Conservation (phyloP, 1,140 invertebrate genomes). For the Calosoma granatense region DNA sequence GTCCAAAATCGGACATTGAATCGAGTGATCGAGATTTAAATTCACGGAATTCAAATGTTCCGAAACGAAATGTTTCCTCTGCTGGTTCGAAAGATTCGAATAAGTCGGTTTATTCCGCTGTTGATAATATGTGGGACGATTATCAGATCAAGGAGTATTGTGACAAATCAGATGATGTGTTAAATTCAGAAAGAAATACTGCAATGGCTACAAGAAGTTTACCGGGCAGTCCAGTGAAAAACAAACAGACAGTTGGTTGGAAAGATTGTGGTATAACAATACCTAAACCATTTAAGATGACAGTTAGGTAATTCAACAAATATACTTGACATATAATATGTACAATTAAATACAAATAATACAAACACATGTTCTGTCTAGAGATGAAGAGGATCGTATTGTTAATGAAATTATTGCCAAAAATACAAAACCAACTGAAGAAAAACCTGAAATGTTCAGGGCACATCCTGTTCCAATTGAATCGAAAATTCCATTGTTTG, state of each 20-base stretch:
- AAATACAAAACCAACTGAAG: slow-evolving; percentile 38
- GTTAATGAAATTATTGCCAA: slow-evolving; percentile 37
- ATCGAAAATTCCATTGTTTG: slow-evolving; percentile 54
- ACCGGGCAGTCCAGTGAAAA: slow-evolving; percentile 40
- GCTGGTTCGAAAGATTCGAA: slow-evolving; percentile 13
- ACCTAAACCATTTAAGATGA: slow-evolving; percentile 56
- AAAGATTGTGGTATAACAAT: slow-evolving; percentile 41
- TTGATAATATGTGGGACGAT: slow-evolving; percentile 26
- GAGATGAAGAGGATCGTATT: slow-evolving; percentile 51
- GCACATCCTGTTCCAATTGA: slow-evolving; percentile 55
- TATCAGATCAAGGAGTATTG: slow-evolving; percentile 24
- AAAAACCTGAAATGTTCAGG: slow-evolving; percentile 38
- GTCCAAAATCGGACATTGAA: slow-evolving; percentile 16
- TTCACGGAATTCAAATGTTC: too few relatives aligned
- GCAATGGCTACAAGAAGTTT: slow-evolving; percentile 34
- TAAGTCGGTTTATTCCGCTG: slow-evolving; percentile 14
- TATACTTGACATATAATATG: slow-evolving; percentile 2
- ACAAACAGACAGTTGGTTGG: slow-evolving; percentile 28
- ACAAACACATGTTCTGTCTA: too few relatives aligned
- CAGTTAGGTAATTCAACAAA: slow-evolving; percentile 41
- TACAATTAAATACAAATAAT: slow-evolving; percentile 10
- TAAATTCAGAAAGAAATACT: slow-evolving; percentile 19
- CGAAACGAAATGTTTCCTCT: slow-evolving; percentile 21
- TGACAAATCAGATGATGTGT: slow-evolving; percentile 11
- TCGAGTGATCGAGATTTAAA: slow-evolving; percentile 13